Evolutionary conservation across 1,140 invertebrate species (phyloP).

Genomic region (Ptiloglossa arizonensis): DNA sequence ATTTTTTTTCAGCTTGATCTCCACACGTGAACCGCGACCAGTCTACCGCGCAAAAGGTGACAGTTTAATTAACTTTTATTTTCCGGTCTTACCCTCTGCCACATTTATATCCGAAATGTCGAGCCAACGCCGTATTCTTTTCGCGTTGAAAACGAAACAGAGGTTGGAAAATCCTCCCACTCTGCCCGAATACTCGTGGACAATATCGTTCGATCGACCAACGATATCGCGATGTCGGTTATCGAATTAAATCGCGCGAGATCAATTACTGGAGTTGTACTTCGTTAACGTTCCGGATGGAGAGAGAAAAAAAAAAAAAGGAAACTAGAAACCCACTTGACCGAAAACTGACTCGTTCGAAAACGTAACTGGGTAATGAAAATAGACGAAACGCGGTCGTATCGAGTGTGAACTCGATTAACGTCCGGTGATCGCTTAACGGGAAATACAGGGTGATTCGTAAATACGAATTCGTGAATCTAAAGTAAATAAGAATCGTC

Average conservation of each 20-base stretch:
- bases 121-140: background rate
- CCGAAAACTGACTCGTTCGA: background rate
- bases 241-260: background rate
- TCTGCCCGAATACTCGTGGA: too few species aligned
- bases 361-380: background rate
- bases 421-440: background rate
- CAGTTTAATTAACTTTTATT: slow-evolving; percentile 1
- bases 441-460: too few species aligned
- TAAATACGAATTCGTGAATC: too few species aligned
- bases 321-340: background rate
- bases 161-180: background rate
- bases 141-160: background rate
- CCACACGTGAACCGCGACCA: background rate
- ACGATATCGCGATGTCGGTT: background rate
- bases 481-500: too few species aligned
- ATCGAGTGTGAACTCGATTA: background rate
- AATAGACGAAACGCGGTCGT: background rate
- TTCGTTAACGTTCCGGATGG: background rate
- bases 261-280: background rate
- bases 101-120: background rate
- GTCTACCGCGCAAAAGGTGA: background rate
- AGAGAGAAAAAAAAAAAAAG: too few species aligned
- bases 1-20: background rate
- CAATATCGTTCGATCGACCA: background rate
- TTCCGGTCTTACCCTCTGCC: background rate